These are phyloP conservation scores for Myanophis thanlyinensis DNA, from an alignment of 2,113 vertebrate genomes.

Conservation along the genomic window DNA sequence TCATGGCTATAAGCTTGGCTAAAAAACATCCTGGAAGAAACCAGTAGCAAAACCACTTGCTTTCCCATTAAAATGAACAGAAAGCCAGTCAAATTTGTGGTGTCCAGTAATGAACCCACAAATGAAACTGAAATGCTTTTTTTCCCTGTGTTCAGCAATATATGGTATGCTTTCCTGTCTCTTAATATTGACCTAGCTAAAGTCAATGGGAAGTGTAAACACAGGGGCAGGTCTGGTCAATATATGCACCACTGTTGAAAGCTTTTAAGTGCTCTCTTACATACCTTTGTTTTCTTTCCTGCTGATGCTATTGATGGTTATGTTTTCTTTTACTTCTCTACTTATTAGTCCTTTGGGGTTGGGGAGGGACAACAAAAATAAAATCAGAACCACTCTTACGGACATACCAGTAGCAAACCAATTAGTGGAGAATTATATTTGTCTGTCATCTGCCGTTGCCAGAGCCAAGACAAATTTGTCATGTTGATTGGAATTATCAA, in stretches of 20 bases:
- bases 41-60: not conserved
- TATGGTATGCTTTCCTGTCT: not conserved
- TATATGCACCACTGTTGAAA: not conserved
- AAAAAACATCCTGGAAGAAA: not conserved
- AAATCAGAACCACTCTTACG: not conserved
- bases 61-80: not conserved
- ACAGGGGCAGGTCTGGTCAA: not conserved
- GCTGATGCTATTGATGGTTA: not conserved
- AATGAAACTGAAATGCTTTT: not conserved
- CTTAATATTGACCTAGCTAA: constrained; percentile 3
- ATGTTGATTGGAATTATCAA: not conserved
- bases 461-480: not conserved
- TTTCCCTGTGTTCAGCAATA: not conserved
- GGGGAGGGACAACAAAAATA: too few relatives aligned
- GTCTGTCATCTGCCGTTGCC: not conserved
- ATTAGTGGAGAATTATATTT: not conserved
- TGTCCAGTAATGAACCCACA: not conserved
- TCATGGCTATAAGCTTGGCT: not conserved
- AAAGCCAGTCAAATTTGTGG: not conserved
- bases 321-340: not conserved
- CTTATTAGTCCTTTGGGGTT: not conserved
- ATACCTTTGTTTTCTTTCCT: not conserved
- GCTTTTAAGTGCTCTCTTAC: not conserved
- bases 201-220: constrained; percentile 6
- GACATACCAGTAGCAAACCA: not conserved